These are phyloP conservation scores for Melanerpes aurifrons DNA, from an alignment of 2,113 vertebrate species.

Conservation along the genomic window DNA sequence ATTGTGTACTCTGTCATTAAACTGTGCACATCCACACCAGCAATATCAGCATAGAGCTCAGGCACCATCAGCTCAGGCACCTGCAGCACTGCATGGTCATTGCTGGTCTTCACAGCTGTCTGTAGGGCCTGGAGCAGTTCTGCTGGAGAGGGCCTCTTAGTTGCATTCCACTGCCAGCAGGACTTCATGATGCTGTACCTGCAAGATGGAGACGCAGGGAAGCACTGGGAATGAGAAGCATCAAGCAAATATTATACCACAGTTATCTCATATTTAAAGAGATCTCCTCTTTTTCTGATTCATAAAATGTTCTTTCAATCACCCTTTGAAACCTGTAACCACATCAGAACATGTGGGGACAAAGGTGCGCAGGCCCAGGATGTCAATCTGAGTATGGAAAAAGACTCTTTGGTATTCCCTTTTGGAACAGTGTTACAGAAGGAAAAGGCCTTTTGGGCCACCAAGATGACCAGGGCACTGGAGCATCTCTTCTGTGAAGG, in stretches of 20 bases:
- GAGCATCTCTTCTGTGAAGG: too few species aligned
- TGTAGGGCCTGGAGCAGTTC: constrained; percentile 78
- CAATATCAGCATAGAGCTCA: constrained; percentile 72
- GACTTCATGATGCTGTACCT: constrained; percentile 88
- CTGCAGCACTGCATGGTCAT: constrained; percentile 82
- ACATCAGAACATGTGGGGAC: background rate
- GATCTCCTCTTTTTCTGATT: background rate
- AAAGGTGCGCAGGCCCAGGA: background rate
- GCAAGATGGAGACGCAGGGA: background rate
- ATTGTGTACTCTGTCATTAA: constrained; percentile 62
- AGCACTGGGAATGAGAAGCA: background rate
- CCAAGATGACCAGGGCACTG: too few species aligned
- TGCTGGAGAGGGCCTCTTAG: constrained; percentile 74
- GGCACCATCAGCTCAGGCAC: constrained; percentile 77
- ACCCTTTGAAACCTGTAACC: background rate
- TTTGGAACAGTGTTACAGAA: background rate
- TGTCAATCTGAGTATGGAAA: background rate
- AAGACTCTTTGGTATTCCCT: background rate
- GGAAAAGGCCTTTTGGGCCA: background rate
- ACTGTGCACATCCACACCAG: constrained; percentile 61
- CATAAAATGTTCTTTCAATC: background rate
- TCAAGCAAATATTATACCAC: background rate
- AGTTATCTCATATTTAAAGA: background rate
- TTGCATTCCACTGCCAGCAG: constrained; percentile 89
- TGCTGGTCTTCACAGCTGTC: constrained; percentile 78